Percentiles rank a stretch among this genome's conserved stretches.
phyloP scores from a whole-genome alignment of 2,113 vertebrate species.

The Chinchilla lanigera region DNA sequence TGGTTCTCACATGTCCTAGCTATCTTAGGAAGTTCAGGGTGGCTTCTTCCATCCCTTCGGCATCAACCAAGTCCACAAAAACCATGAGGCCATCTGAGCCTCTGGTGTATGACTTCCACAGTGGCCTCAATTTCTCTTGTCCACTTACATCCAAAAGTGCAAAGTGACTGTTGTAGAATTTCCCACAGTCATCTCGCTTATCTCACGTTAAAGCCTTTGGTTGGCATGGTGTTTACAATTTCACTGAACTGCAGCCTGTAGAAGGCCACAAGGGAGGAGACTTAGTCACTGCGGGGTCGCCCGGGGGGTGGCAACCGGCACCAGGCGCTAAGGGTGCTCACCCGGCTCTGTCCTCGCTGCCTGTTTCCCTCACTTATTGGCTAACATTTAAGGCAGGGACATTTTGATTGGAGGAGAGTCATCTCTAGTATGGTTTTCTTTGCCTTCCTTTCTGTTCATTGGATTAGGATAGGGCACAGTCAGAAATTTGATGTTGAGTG shows the following conservation, averaged over 20 bases:
- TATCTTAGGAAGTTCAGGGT: slow-evolving; percentile 97
- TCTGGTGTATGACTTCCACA: slow-evolving; percentile 97
- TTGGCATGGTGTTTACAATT: slow-evolving; percentile 97
- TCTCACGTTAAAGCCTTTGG: slow-evolving; percentile 98
- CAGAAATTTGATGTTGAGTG: background rate
- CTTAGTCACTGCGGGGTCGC: rapidly evolving
- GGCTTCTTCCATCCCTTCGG: slow-evolving; percentile 97
- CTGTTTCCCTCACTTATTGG: background rate
- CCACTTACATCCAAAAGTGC: slow-evolving; percentile 98
- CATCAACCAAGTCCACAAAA: slow-evolving; percentile 96
- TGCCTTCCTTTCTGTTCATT: background rate
- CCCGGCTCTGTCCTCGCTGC: background rate
- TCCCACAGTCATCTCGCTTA: slow-evolving; percentile 93
- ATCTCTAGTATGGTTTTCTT: background rate
- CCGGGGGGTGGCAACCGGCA: background rate
- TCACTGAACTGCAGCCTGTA: slow-evolving; percentile 97
- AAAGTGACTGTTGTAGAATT: slow-evolving; percentile 93
- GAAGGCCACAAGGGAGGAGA: slow-evolving; percentile 81
- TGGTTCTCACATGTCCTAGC: slow-evolving; percentile 95
- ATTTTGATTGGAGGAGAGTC: background rate
- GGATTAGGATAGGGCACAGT: background rate
- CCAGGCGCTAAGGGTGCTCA: background rate
- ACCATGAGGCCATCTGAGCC: slow-evolving; percentile 97
- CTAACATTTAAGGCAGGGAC: background rate
- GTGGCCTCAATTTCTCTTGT: slow-evolving; percentile 96